phyloP scores from a whole-genome alignment of 2,888 invertebrate species.

The Acrobasis suavella region DNA sequence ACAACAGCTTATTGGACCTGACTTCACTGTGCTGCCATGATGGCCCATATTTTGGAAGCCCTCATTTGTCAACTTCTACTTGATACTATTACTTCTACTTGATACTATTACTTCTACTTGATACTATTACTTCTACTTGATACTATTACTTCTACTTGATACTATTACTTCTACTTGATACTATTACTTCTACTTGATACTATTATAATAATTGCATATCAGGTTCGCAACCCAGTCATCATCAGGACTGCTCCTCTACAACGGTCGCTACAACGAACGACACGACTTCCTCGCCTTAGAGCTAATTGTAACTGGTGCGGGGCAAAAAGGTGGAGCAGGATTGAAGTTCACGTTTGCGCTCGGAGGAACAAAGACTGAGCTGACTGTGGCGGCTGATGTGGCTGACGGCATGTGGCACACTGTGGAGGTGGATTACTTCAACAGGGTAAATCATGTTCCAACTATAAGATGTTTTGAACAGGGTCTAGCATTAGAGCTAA shows the following conservation, averaged over 20 bases:
- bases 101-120: no score
- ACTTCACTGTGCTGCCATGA: no score
- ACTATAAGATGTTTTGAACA: no score
- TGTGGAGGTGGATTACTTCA: constrained; percentile 91
- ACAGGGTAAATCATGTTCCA: constrained; percentile 82
- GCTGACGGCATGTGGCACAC: constrained; percentile 96
- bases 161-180: no score
- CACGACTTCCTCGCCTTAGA: constrained; percentile 97
- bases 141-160: no score
- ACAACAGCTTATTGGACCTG: no score
- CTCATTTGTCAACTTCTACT: no score
- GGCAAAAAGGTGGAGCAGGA: constrained; percentile 66
- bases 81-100: no score
- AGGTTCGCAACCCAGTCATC: constrained; percentile 93
- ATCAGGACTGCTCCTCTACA: constrained; percentile 94
- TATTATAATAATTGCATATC: no score
- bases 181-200: constrained; percentile 16
- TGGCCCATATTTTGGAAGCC: no score
- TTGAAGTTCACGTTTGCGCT: constrained; percentile 94
- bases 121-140: no score
- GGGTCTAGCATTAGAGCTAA: no score
- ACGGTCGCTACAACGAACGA: constrained; percentile 96
- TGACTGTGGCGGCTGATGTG: constrained; percentile 87
- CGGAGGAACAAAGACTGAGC: constrained; percentile 88
- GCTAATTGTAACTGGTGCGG: constrained; percentile 84